These are phyloP conservation scores for Drosophila prosaltans DNA, from an alignment of 1,140 invertebrate genomes.

Conservation along the genomic window DNA sequence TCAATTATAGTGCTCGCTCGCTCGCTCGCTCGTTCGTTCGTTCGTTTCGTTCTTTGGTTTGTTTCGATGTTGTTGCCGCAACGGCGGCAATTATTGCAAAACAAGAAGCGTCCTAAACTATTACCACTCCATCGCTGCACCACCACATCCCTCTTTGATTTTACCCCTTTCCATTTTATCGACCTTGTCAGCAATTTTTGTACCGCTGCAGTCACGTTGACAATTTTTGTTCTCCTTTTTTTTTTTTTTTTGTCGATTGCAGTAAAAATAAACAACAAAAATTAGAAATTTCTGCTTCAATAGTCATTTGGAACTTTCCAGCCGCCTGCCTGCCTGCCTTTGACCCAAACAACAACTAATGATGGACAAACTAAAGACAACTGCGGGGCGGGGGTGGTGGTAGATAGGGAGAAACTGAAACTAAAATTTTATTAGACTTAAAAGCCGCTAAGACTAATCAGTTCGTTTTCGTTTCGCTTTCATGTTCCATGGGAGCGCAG, in stretches of 20 bases:
- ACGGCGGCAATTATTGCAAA: constrained; percentile 65
- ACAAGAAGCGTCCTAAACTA: constrained; percentile 42
- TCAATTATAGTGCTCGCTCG: constrained; percentile 38
- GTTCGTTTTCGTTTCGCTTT: constrained; percentile 18
- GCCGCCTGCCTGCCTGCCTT: background rate
- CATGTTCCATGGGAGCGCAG: constrained; percentile 16
- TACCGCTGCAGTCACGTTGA: constrained; percentile 57
- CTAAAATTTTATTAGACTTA: constrained; percentile 30
- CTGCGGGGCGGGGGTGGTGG: background rate
- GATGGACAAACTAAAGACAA: background rate
- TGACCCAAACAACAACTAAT: too few species aligned
- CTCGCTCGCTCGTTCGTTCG: background rate
- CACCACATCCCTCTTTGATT: background rate
- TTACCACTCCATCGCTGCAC: background rate
- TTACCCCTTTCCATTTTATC: constrained; percentile 24
- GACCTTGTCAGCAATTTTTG: constrained; percentile 71
- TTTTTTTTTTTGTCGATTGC: constrained; percentile 28
- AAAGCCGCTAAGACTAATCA: constrained; percentile 16
- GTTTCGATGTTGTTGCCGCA: constrained; percentile 33
- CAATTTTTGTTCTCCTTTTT: constrained; percentile 45
- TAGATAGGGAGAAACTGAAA: background rate
- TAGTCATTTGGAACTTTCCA: constrained; percentile 2
- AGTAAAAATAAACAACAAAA: constrained; percentile 14
- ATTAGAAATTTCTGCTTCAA: constrained; percentile 7
- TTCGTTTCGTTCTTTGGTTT: background rate